Base-by-base conservation (phyloP, 2,797 vertebrate genomes). In the Macroramphosus scolopax region DNA sequence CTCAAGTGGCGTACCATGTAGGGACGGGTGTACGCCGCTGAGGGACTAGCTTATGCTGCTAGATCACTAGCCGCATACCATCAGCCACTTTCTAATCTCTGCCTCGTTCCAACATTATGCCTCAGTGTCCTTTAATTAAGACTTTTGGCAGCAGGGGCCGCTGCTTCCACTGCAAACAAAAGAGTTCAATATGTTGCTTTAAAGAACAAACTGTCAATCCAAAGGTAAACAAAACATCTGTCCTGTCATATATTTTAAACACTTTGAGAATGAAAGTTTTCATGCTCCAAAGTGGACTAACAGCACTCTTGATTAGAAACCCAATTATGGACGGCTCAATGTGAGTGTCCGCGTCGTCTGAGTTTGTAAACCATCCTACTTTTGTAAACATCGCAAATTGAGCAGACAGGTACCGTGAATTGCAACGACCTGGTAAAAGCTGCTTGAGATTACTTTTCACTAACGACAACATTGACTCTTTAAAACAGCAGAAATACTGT, bases 211-310 rank as follows among this genome's bases (percentile, higher is more conserved):
- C 66, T 57, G 44, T 68, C 42, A 17, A 68, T 76, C 61, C 60
- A 68, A 75, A 81, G 81, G 84, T 85, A 85, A 86, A 81, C 81
- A 84, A 73, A 75, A 80, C 43, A 67, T 63, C 46, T 59, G 59
- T 67, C 53, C 62, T 61, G 54, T 57, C 53, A 35, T 45, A 49
- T 52, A 51, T 68, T 80, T 70, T 77, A 35, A 48, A 55, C 42
- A 43, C 60, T 57, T 51, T 30, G 51, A 57, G 54, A 72, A 62
- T 65, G 60, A 77, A 41, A n/a, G 16, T 59, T 57, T 68, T 64
- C 48, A 34, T 48, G 17, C 54, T 58, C 43, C 17, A 15, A 42
- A 22, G 36, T 54, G n/a, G n/a, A n/a, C n/a, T n/a, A n/a, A n/a
- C n/a, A n/a, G n/a, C n/a, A n/a, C n/a, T n/a, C n/a, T n/a, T n/a